Conservation (phyloP, 2,888 invertebrate species). For the Pollenia amentaria region DNA sequence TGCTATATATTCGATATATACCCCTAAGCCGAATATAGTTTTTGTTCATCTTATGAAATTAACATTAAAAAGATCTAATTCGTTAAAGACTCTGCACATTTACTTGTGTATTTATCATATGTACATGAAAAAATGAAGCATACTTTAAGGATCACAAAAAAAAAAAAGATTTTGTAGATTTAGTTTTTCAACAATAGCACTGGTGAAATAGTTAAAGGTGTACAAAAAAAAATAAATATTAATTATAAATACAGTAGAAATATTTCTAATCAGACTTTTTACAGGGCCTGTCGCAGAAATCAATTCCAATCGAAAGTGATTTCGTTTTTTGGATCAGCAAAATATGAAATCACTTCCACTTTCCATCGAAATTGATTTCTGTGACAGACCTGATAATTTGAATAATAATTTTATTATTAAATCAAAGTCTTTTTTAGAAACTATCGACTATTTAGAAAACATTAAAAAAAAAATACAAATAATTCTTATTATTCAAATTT, state of each 20-base stretch:
- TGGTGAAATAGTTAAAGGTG: slow-evolving; percentile 25
- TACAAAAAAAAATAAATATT: not conserved
- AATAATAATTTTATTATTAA: too few species aligned
- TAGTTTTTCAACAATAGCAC: slow-evolving; percentile 1
- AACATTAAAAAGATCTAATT: not conserved
- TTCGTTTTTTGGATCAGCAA: too few species aligned
- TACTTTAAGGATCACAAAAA: slow-evolving; percentile 60
- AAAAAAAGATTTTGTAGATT: not conserved
- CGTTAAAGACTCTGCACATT: slow-evolving; percentile 19
- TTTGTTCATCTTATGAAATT: not conserved
- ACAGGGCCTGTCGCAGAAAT: too few species aligned
- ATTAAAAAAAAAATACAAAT: too few species aligned
- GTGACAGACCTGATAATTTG: too few species aligned
- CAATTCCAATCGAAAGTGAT: too few species aligned
- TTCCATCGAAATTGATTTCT: too few species aligned
- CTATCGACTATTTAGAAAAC: too few species aligned
- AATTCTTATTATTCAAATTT: not conserved
- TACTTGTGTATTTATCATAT: not conserved
- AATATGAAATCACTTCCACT: too few species aligned
- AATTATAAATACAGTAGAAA: not conserved
- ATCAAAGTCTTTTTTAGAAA: too few species aligned
- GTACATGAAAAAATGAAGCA: slow-evolving; percentile 28
- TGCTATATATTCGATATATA: too few species aligned
- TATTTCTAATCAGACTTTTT: not conserved
- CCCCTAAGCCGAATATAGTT: too few species aligned